Evolutionary conservation across 2,888 invertebrate genomes (phyloP), one percentile per base, ranked within the genome.

Genomic region (Acleris emargana): DNA sequence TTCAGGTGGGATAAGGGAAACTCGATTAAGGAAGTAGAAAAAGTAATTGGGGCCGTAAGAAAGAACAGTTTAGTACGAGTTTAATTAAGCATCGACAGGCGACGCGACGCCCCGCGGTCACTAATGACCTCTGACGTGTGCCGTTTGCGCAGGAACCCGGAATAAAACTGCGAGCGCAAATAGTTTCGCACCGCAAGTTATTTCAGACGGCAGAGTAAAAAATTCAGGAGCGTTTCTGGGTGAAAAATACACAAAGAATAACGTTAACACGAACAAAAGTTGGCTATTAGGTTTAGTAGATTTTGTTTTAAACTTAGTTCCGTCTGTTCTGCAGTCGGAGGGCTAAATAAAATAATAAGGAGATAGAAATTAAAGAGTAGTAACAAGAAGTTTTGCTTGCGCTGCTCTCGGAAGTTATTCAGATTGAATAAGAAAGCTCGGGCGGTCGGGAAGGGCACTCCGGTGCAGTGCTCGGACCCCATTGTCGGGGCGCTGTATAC

Each of bases 1-100:
- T 86, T 82, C 85, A 86, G 87, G 87, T 87, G 73, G 83, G 83
- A 85, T 84, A 84, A 84, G 79, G 78, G 72, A 86, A 89, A 87
- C 84, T 87, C 85, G 82, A 86, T 88, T 87, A 88, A 84, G 81
- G 74, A 81, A 82, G 76, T 75, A 79, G 83, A 84, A 88, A 88
- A 87, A 85, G 87, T 84, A 84, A 86, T 86, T 81, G 81, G 77
- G 72, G 70, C 74, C 73, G 76, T 68, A 74, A 75, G 74, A 75
- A 79, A 75, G 72, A 73, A 72, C 75, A 77, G 76, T 76, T 79
- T 73, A 76, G 76, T 72, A 77, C 76, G 80, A 85, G 79, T 79
- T 79, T 80, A 80, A 81, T 80, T 78, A 80, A 75, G 72, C 71
- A 73, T 70, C 72, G 73, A 70, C 70, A 69, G 66, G 64, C 69